Evolutionary conservation across 2,797 vertebrate species (phyloP).

Genomic region (Coccyzus lansbergi): DNA sequence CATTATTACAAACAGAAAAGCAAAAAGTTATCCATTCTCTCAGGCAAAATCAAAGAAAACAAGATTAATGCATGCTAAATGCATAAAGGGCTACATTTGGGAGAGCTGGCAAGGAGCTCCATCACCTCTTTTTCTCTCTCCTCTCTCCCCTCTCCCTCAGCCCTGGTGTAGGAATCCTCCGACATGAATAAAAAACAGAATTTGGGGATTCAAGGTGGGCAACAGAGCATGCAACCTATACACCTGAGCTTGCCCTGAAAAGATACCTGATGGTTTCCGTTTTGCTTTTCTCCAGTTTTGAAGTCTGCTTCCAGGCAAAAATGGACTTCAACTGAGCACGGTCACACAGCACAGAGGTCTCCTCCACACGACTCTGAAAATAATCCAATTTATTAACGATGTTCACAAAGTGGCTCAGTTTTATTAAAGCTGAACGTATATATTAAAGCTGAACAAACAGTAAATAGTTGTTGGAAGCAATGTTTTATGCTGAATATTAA

Average conservation of each 20-base stretch:
- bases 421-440: not conserved
- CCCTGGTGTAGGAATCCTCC: not conserved
- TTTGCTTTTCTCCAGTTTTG: not conserved
- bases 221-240: not conserved
- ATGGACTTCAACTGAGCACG: not conserved
- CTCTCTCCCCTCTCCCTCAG: not conserved
- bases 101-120: not conserved
- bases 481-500: conserved; percentile 65
- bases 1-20: not conserved
- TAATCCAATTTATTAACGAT: not conserved
- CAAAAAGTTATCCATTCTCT: not conserved
- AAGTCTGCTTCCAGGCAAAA: not conserved
- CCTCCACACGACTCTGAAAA: not conserved
- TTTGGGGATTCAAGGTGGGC: not conserved
- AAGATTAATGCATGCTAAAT: not conserved
- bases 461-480: conserved; percentile 60
- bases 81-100: not conserved
- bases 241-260: rapidly evolving
- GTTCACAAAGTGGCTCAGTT: not conserved
- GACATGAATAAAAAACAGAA: rapidly evolving
- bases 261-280: rapidly evolving
- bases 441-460: conserved; percentile 14
- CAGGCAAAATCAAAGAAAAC: not conserved
- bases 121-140: not conserved
- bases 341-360: rapidly evolving